Percentiles rank a stretch among this genome's conserved stretches.
These are phyloP conservation scores for Xerus inauris DNA, from an alignment of 2,113 vertebrate species.

Conservation along the genomic window DNA sequence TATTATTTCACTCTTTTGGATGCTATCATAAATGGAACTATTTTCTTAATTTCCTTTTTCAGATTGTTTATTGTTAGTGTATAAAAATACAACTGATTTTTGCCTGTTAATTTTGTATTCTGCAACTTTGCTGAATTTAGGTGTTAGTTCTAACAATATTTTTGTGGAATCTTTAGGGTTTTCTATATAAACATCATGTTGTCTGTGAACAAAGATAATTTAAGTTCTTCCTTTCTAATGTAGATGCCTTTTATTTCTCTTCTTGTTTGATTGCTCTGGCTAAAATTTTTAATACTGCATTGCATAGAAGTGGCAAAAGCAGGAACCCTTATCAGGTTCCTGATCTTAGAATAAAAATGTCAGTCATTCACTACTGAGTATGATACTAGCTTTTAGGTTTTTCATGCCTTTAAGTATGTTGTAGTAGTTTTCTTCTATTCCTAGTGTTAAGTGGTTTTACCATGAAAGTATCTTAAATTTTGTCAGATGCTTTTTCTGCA, in stretches of 20 bases:
- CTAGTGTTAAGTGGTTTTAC: neutral
- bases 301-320: neutral
- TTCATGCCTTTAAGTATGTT: neutral
- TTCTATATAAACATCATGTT: neutral
- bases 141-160: neutral
- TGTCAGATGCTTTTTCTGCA: neutral
- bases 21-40: neutral
- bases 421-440: neutral
- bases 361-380: neutral
- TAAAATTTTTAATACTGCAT: neutral
- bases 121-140: neutral
- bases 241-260: neutral
- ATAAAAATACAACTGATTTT: neutral
- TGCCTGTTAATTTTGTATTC: neutral
- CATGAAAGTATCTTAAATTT: neutral
- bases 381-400: neutral
- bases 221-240: neutral
- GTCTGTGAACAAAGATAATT: neutral
- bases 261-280: neutral
- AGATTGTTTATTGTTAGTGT: neutral
- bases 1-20: neutral
- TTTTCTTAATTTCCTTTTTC: constrained; percentile 1
- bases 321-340: neutral
- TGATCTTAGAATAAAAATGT: neutral
- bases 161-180: neutral